These are phyloP conservation scores for Stichopus horrens DNA, from an alignment of 53 echinoderm and acorn worm species.

Conservation along the genomic window DNA sequence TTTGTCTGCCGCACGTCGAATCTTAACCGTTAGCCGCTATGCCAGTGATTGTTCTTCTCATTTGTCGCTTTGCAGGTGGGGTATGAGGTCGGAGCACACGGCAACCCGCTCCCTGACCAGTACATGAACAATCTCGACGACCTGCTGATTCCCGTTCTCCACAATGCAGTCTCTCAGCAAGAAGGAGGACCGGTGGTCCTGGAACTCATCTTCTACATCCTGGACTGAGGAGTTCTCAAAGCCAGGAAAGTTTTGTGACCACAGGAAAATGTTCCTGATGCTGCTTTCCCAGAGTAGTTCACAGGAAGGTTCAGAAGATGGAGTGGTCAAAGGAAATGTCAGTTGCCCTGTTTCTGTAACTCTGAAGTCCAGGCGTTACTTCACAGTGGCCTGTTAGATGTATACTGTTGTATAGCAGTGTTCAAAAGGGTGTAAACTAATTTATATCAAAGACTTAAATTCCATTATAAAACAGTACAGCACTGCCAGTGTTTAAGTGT, in stretches of 20 bases:
- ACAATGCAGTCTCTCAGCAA: constrained; percentile 92
- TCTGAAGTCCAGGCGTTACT: too few relatives aligned
- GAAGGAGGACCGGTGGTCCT: constrained; percentile 90
- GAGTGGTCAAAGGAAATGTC: too few relatives aligned
- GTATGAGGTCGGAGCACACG: constrained; percentile 88
- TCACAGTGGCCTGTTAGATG: too few relatives aligned
- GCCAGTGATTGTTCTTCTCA: too few relatives aligned
- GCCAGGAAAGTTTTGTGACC: too few relatives aligned
- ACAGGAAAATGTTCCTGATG: too few relatives aligned
- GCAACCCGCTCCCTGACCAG: constrained; percentile 73
- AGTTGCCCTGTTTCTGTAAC: too few relatives aligned
- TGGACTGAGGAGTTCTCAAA: constrained; percentile 57
- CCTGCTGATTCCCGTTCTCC: constrained; percentile 93
- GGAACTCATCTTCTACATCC: constrained; percentile 95
- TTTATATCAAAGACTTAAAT: background rate
- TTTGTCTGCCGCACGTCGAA: too few relatives aligned
- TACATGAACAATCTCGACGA: constrained; percentile 98
- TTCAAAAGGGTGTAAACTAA: background rate
- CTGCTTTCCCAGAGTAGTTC: too few relatives aligned
- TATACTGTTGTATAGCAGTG: background rate
- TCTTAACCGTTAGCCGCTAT: background rate
- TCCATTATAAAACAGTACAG: background rate
- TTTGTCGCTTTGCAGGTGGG: constrained; percentile 69
- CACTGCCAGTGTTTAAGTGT: background rate
- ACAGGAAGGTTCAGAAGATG: too few relatives aligned